Percentiles rank a stretch among this genome's conserved stretches.
Conservation (phyloP, 2,888 invertebrate species). For the Clostera curtula region DNA sequence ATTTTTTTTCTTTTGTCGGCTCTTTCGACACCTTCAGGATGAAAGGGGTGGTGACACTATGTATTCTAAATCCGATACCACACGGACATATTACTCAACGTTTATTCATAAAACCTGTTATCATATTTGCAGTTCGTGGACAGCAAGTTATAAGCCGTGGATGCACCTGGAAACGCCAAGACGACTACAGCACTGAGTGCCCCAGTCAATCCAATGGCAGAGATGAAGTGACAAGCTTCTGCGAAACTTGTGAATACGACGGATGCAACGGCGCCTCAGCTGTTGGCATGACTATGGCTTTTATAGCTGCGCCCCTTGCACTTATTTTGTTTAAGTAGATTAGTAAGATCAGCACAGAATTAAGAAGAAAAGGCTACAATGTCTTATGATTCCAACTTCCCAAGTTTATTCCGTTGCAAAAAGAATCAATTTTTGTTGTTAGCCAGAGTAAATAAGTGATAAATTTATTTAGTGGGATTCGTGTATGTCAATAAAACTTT, state of each 20-base stretch:
- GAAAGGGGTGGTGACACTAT: too few relatives aligned
- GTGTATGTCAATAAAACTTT: too few relatives aligned
- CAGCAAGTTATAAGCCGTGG: slow-evolving; percentile 70
- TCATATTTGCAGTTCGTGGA: slow-evolving; percentile 64
- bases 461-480: too few relatives aligned
- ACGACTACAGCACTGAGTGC: slow-evolving; percentile 69
- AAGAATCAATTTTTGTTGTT: too few relatives aligned
- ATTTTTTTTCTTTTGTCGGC: too few relatives aligned
- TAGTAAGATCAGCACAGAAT: slow-evolving; percentile 6
- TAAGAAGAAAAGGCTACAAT: slow-evolving; percentile 16
- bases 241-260: slow-evolving; percentile 80
- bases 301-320: slow-evolving; percentile 53
- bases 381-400: neutral
- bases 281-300: slow-evolving; percentile 55
- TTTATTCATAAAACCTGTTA: too few relatives aligned
- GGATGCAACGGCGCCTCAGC: slow-evolving; percentile 78
- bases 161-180: slow-evolving; percentile 74
- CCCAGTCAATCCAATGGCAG: slow-evolving; percentile 59
- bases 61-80: too few relatives aligned
- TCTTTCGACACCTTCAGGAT: too few relatives aligned
- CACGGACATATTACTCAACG: too few relatives aligned
- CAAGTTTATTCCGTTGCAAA: neutral
- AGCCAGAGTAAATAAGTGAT: too few relatives aligned
- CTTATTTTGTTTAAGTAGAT: slow-evolving; percentile 58
- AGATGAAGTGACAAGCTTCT: slow-evolving; percentile 74